Evolutionary conservation across 2,797 vertebrate genomes (phyloP).

Genomic region (Enoplosus armatus): DNA sequence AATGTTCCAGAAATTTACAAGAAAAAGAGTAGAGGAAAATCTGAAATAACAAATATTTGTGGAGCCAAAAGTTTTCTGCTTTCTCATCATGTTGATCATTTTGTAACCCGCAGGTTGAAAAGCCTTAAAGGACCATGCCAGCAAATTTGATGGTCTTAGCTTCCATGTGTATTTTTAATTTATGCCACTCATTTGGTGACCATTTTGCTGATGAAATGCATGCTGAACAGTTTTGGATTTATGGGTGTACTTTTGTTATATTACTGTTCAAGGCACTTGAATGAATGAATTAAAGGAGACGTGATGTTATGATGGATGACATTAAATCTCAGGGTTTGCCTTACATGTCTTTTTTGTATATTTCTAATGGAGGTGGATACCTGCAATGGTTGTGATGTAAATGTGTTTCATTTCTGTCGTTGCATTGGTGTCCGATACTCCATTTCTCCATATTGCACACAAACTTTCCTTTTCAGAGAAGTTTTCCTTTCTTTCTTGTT

Average conservation of each 20-base stretch:
- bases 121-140: neutral
- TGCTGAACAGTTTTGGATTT: too few relatives aligned
- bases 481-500: neutral
- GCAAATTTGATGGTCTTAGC: too few relatives aligned
- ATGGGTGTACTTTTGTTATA: too few relatives aligned
- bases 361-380: neutral
- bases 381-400: neutral
- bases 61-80: too few relatives aligned
- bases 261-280: too few relatives aligned
- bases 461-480: neutral
- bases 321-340: neutral
- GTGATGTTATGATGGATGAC: neutral
- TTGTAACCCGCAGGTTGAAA: too few relatives aligned
- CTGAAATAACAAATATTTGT: too few relatives aligned
- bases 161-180: neutral
- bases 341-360: neutral
- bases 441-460: neutral
- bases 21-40: neutral
- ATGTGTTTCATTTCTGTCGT: neutral
- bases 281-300: too few relatives aligned
- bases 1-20: neutral
- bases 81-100: too few relatives aligned
- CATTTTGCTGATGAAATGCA: neutral
- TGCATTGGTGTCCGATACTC: neutral
- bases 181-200: neutral